phyloP scores from a whole-genome alignment of 2,113 vertebrate species.

The Gorsachius goisagi region DNA sequence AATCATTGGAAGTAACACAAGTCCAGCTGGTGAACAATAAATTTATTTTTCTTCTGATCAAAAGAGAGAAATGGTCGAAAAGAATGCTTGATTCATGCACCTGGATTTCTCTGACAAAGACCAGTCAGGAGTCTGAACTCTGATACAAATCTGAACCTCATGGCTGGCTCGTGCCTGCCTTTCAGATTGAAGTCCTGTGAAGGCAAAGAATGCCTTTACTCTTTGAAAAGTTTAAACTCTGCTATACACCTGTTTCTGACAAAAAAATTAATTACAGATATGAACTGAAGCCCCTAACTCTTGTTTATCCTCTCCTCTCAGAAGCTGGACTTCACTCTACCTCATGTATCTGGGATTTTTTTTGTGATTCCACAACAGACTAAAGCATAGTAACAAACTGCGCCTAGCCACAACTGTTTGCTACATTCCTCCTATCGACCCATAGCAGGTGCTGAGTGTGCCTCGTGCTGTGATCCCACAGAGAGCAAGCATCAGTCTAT shows the following conservation, averaged over 20 bases:
- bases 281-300: not conserved
- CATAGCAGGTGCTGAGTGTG: not conserved
- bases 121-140: accelerated
- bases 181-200: not conserved
- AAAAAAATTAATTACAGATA: not conserved
- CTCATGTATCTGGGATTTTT: not conserved
- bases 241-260: not conserved
- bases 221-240: not conserved
- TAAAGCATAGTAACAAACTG: not conserved
- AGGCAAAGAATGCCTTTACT: not conserved
- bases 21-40: not conserved
- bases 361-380: not conserved
- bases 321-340: not conserved
- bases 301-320: not conserved
- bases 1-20: not conserved
- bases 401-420: not conserved
- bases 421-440: not conserved
- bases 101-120: not conserved
- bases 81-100: not conserved
- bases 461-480: not conserved
- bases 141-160: not conserved
- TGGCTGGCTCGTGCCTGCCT: not conserved
- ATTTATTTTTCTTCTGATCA: not conserved
- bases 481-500: not conserved
- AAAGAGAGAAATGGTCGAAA: not conserved